Evolutionary conservation across 2,797 vertebrate genomes (phyloP), one percentile per base, ranked within the genome.

Genomic region (Pangasius macronema): DNA sequence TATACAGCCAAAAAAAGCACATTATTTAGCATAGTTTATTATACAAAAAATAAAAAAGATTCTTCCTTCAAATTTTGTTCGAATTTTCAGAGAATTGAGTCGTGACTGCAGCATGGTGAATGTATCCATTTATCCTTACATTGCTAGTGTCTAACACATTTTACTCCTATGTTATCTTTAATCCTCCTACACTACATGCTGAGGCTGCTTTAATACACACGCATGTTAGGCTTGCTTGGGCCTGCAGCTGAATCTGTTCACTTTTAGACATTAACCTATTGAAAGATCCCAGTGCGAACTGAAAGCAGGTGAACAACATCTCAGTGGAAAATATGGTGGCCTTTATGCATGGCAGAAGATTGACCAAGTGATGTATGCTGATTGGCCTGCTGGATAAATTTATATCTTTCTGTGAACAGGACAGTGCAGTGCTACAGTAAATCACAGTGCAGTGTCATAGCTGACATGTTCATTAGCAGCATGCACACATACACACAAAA

Each of bases 381-480:
- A 76, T 83, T 77, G 18, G 46, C 11, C 68, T 33, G 22, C 75
- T 39, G 67, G 55, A 75, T 10, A 11, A 51, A 83, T 39, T 77
- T 14, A 75, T 83, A 57, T 53, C 51, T 33, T 59, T 86, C 65
- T 70, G 39, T 79, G 42, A 83, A 73, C 22, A 46, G 76, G 46
- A 67, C 75, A 36, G 51, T 51, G 20, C 46, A n/a, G 33, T 55
- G 30, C 70, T 75, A 24, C 49, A 80, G 39, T 84, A 80, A 80
- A 87, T 87, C 75, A 85, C 5, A 3, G 27, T 42, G n/a, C n/a
- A 42, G 55, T 39, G 65, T 63, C 83, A 85, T 53, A 46, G 8
- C n/a, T 85, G 87, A 53, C 83, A 81, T 85, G 57, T 81, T 85
- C 80, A 88, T 85, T 81, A 85, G 55, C 42, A 55, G 53, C 65